These are phyloP conservation scores for Patiria miniata DNA, from an alignment of 35 echinoderm and acorn worm species.

Conservation along the genomic window DNA sequence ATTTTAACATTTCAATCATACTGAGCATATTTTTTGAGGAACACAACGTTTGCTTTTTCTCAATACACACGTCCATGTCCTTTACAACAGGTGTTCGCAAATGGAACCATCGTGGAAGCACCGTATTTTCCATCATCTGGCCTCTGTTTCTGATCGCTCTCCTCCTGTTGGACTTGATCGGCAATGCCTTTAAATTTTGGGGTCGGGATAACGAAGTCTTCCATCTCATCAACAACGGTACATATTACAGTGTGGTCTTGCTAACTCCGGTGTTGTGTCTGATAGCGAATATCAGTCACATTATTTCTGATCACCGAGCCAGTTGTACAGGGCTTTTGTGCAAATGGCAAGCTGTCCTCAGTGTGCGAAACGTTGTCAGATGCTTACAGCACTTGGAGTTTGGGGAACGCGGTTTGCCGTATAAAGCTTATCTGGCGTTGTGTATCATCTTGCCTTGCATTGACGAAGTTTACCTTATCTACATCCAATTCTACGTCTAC, in stretches of 20 bases:
- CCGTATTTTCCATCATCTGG: conserved; percentile 42
- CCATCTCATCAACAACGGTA: conserved; percentile 43
- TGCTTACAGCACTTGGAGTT: conserved; percentile 67
- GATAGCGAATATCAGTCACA: conserved; percentile 10
- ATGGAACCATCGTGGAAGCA: conserved; percentile 75
- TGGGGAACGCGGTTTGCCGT: conserved; percentile 34
- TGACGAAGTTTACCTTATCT: not conserved
- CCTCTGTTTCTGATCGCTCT: conserved; percentile 16
- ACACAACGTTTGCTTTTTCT: too few species aligned
- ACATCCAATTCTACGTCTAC: not conserved
- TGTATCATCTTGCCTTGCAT: conserved; percentile 24
- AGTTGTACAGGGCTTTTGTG: not conserved
- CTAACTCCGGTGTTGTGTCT: conserved; percentile 16
- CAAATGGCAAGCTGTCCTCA: conserved; percentile 42
- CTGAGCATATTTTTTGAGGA: too few species aligned
- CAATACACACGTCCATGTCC: too few species aligned
- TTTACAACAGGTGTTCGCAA: conserved; percentile 10
- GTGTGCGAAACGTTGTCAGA: conserved; percentile 55
- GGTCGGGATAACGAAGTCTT: conserved; percentile 34
- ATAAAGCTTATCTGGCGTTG: conserved; percentile 26
- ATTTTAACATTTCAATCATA: too few species aligned
- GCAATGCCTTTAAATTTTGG: conserved; percentile 20
- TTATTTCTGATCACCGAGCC: not conserved
- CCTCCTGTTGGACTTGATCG: conserved; percentile 30
- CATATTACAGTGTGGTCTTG: conserved; percentile 32